Conservation (phyloP, 2,113 vertebrate genomes). For the Stigmatopora argus region DNA sequence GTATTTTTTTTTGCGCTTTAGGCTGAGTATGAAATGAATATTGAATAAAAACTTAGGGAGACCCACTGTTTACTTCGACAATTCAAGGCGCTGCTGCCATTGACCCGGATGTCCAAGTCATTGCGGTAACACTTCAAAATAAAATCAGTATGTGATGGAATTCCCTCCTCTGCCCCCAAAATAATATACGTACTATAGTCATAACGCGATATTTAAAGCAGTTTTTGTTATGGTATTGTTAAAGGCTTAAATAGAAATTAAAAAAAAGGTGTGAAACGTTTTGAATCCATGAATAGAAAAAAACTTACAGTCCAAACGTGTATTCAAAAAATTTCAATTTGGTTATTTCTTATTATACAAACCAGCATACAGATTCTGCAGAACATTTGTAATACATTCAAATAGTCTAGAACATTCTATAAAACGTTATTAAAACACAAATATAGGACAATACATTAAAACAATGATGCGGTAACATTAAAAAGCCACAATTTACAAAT, state of each 20-base stretch:
- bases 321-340: neutral
- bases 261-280: too few species aligned
- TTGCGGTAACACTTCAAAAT: constrained; percentile 23
- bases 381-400: neutral
- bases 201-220: too few species aligned
- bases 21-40: neutral
- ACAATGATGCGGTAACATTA: neutral
- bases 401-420: neutral
- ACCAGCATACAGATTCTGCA: neutral
- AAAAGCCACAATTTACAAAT: neutral
- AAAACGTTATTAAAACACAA: too few species aligned
- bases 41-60: neutral
- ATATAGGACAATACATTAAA: neutral
- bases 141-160: neutral
- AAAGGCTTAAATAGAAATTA: too few species aligned
- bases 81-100: neutral
- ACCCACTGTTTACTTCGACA: constrained; percentile 33
- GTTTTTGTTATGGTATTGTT: too few species aligned
- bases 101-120: constrained; percentile 40
- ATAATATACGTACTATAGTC: neutral
- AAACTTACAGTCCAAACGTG: neutral
- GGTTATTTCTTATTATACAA: neutral
- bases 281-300: neutral
- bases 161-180: neutral
- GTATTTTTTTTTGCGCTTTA: neutral